Evolutionary conservation across 2,888 invertebrate genomes (phyloP).

Genomic region (Eristalis pertinax): DNA sequence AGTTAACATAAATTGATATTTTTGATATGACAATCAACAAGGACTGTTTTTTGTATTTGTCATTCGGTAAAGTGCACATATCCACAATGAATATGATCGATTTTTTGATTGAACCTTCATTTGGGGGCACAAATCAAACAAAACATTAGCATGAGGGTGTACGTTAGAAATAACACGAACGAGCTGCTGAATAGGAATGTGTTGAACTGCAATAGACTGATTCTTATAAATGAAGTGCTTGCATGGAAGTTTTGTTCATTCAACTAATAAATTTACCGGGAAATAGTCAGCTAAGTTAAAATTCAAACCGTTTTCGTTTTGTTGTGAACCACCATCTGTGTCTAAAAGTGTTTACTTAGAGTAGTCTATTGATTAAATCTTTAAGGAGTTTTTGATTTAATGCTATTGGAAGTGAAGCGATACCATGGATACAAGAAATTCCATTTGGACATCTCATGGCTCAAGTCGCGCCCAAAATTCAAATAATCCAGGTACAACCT

Average conservation of each 20-base stretch:
- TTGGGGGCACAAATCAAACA: conserved; percentile 5
- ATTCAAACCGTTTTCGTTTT: conserved; percentile 1
- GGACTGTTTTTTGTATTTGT: conserved; percentile 12
- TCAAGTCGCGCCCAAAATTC: conserved; percentile 3
- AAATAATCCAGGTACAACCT: conserved; percentile 42
- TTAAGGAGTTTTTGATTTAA: background rate
- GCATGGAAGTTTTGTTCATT: conserved; percentile 36
- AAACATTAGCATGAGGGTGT: conserved; percentile 7
- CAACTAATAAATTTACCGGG: conserved; percentile 11
- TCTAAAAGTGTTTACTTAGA: conserved; percentile 3
- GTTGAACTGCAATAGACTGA: conserved; percentile 13
- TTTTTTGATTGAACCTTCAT: conserved; percentile 36
- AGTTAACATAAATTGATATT: conserved; percentile 23
- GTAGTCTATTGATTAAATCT: background rate
- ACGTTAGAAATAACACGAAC: background rate
- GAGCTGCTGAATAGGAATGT: background rate
- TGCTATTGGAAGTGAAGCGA: background rate
- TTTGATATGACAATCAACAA: conserved; percentile 29
- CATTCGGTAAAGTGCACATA: conserved; percentile 32
- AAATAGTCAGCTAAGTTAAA: conserved; percentile 8
- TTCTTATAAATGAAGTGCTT: conserved; percentile 45
- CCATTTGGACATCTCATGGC: conserved; percentile 48
- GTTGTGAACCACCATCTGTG: background rate
- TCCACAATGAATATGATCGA: conserved; percentile 37
- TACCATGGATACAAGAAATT: conserved; percentile 50